Conservation (phyloP, 2,113 vertebrate species). For the Pelvicachromis taeniatus region DNA sequence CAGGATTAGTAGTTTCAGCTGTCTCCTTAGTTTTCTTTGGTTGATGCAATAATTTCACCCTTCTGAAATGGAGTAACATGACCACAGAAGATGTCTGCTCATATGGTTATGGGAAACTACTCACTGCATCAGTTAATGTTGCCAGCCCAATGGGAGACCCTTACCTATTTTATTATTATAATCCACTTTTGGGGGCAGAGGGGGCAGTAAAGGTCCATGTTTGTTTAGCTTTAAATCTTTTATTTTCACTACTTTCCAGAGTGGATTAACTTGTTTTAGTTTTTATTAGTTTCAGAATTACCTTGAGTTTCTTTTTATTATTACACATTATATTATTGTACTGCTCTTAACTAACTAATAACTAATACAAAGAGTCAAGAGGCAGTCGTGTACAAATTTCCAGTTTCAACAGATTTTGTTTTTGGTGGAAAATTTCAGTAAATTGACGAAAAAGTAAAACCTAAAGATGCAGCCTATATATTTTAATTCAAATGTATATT, state of each 20-base stretch:
- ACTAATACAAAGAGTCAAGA: not conserved
- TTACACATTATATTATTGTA: too few species aligned
- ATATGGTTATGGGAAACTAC: not conserved
- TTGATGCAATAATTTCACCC: not conserved
- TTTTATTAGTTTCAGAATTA: not conserved
- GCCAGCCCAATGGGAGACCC: not conserved
- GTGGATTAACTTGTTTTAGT: not conserved
- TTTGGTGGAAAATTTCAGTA: not conserved
- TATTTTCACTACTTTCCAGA: not conserved
- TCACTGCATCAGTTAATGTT: not conserved
- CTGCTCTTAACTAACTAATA: too few species aligned
- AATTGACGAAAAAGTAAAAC: too few species aligned
- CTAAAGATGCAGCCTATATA: not conserved
- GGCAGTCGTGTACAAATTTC: not conserved
- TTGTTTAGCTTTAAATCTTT: too few species aligned
- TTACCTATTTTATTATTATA: not conserved
- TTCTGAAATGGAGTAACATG: not conserved
- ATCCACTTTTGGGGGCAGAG: not conserved
- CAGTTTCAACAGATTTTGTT: not conserved
- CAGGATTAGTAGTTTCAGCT: not conserved
- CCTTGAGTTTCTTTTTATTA: not conserved
- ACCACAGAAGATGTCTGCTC: not conserved
- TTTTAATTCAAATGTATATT: not conserved
- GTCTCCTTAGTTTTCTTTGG: not conserved
- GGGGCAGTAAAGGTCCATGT: too few species aligned